Conservation (phyloP, 2,888 invertebrate genomes). For the Plemyria rubiginata region DNA sequence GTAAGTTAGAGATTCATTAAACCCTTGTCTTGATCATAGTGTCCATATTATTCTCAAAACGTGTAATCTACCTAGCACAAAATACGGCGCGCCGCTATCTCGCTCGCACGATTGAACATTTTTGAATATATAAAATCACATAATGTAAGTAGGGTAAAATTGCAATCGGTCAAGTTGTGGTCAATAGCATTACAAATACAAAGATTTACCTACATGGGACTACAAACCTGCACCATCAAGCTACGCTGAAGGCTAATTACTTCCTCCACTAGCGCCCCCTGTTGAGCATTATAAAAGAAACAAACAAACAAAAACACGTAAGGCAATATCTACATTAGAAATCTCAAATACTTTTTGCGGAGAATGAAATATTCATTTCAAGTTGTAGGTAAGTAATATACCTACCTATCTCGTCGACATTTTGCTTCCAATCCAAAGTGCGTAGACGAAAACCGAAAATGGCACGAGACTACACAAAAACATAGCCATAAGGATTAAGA, state of each 20-base stretch:
- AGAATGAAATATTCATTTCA: slow-evolving; percentile 52
- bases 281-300: slow-evolving; percentile 23
- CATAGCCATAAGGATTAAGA: too few species aligned
- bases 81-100: too few species aligned
- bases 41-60: too few species aligned
- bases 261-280: slow-evolving; percentile 23
- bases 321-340: slow-evolving; percentile 47
- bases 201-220: slow-evolving; percentile 10
- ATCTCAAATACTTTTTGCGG: slow-evolving; percentile 48
- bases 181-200: too few species aligned
- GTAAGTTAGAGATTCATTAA: too few species aligned
- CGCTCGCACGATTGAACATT: too few species aligned
- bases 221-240: slow-evolving; percentile 14
- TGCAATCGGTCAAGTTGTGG: too few species aligned
- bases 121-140: too few species aligned
- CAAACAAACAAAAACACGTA: slow-evolving; percentile 32
- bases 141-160: too few species aligned
- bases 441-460: slow-evolving; percentile 35
- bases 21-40: too few species aligned
- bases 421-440: background rate
- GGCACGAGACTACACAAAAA: too few species aligned
- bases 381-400: slow-evolving; percentile 50
- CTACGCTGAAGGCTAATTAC: slow-evolving; percentile 10
- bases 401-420: slow-evolving; percentile 49
- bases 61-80: too few species aligned